A percentile compares a stretch with the other conserved stretches of the same genome.
Conservation (phyloP, 2,113 vertebrate species). For the Onychostoma macrolepis region DNA sequence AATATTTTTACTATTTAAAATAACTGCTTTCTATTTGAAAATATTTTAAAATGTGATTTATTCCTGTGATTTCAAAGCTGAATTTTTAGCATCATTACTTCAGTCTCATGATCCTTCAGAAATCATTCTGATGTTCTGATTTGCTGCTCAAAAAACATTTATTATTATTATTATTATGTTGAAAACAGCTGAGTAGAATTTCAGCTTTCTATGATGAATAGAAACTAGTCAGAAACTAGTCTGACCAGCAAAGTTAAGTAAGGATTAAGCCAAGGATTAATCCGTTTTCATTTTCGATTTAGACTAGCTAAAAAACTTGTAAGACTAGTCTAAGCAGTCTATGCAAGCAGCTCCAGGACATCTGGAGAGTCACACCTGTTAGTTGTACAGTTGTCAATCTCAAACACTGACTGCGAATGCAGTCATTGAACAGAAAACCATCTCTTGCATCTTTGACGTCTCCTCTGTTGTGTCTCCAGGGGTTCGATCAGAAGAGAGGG, state of each 20-base stretch:
- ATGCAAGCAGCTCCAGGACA: not conserved
- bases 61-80: no score
- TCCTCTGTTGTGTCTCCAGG: conserved; percentile 62
- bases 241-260: not conserved
- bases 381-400: not conserved
- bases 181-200: no score
- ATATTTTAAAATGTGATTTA: no score
- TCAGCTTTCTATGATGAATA: no score
- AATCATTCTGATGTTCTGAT: no score
- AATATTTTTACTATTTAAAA: no score
- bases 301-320: not conserved
- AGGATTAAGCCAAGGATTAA: not conserved
- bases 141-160: no score
- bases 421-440: not conserved
- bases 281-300: no score
- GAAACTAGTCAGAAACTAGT: not conserved
- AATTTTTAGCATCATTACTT: no score
- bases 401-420: not conserved
- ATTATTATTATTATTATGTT: no score
- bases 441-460: not conserved
- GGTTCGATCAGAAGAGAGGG: conserved; percentile 75
- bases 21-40: no score
- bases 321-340: not conserved
- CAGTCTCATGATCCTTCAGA: no score
- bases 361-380: not conserved